Evolutionary conservation across 2,113 vertebrate genomes (phyloP).

Genomic region (Ariopsis seemanni): DNA sequence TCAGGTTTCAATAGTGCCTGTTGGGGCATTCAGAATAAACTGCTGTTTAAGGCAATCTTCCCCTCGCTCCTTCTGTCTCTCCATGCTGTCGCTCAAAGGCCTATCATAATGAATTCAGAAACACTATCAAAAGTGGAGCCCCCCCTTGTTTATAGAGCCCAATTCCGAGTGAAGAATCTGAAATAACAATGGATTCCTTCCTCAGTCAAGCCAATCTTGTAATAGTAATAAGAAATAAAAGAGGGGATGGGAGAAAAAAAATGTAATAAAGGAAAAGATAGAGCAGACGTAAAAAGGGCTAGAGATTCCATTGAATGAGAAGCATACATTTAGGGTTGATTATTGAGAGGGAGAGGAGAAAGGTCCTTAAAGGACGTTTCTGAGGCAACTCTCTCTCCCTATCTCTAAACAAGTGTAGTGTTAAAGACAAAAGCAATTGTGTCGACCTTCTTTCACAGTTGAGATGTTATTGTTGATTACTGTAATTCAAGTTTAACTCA

Average conservation of each 20-base stretch:
- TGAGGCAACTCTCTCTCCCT: conserved; percentile 56
- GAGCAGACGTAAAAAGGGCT: conserved; percentile 49
- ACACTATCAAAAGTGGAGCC: conserved; percentile 87
- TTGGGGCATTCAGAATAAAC: conserved; percentile 80
- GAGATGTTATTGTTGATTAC: conserved; percentile 83
- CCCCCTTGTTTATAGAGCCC: conserved; percentile 86
- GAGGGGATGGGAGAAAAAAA: conserved; percentile 70
- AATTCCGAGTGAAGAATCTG: conserved; percentile 82
- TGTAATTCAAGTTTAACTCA: conserved; percentile 78
- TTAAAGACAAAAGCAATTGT: conserved; percentile 72
- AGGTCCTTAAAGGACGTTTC: conserved; percentile 69
- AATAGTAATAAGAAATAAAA: conserved; percentile 70
- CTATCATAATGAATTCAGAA: conserved; percentile 83
- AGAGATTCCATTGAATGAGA: conserved; percentile 55
- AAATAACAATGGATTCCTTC: conserved; percentile 82
- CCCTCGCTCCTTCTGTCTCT: conserved; percentile 22
- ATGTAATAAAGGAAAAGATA: conserved; percentile 64
- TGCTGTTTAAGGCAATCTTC: conserved; percentile 79
- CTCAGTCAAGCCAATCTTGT: conserved; percentile 81
- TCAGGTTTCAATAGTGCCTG: conserved; percentile 82
- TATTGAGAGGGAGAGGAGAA: conserved; percentile 55
- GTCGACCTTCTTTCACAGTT: conserved; percentile 80
- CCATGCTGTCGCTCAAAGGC: conserved; percentile 75
- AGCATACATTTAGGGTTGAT: conserved; percentile 65
- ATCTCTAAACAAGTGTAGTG: conserved; percentile 72